Evolutionary conservation across 2,113 vertebrate genomes (phyloP), one percentile per base, ranked within the genome.

Genomic region (Eurystomus gularis): DNA sequence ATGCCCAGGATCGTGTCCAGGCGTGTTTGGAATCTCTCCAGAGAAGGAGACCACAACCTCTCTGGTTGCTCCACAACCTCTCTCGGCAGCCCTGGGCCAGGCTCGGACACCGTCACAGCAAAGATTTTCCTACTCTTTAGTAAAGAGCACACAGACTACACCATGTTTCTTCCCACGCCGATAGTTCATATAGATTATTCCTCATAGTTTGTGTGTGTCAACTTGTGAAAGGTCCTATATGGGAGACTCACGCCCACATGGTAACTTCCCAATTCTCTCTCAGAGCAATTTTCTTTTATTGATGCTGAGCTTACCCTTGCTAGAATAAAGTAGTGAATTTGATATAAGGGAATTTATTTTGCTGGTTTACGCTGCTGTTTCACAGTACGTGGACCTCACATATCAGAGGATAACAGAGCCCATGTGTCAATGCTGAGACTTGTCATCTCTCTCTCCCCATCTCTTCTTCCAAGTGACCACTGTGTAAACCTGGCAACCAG

Each of bases 281-380:
- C 40, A 78, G n/a, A n/a, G 80, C 80, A 70, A 39, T 95, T 94
- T 80, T 54, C 49, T 82, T 88, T 86, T 88, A 73, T 29, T 91
- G 86, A 78, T 66, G 86, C 72, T 46, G 75, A 88, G 75, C 44
- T 82, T 82, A 76, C 77, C 80, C 73, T 94, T 64, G 80, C 81
- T 68, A 58, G 64, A 86, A 39, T 13, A 35, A 61, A 46, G 82
- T 82, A 86, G 60, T 7, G 29, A 87, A 82, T 82, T 81, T 73
- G 83, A 90, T 55, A 35, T 5, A 60, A 82, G 55, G 60, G 86
- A 71, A 92, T 84, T 91, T 88, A 92, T 92, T 92, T 88, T 4
- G 1, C 44, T 18, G 11, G 60, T 88, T 96, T 88, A 88, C 17
- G 80, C 66, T 54, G 72, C 80, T 71, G 60, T 95, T 92, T 94